phyloP scores from a whole-genome alignment of 2,113 vertebrate species.

The Cochlearius cochlearius region DNA sequence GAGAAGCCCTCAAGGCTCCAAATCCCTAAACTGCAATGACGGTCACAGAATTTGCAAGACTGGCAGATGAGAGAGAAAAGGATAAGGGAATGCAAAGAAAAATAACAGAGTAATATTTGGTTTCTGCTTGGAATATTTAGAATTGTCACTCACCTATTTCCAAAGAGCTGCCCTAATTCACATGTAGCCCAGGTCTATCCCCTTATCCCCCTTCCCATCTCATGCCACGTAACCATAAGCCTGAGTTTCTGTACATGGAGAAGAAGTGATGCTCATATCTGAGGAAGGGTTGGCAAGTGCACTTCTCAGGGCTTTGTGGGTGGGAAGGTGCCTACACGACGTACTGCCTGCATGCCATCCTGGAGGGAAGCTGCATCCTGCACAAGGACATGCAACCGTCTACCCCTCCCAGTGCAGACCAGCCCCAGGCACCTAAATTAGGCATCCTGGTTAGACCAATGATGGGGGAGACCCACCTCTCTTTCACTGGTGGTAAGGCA shows the following conservation, averaged over 20 bases:
- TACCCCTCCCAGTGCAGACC: not conserved
- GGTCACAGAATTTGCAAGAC: not conserved
- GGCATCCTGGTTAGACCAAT: not conserved
- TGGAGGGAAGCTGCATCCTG: not conserved
- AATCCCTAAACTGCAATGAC: not conserved
- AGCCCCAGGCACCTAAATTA: accelerated
- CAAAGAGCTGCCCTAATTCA: not conserved
- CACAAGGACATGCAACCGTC: not conserved
- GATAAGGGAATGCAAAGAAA: not conserved
- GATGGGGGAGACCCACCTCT: not conserved
- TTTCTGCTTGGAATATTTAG: not conserved
- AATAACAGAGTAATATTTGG: not conserved
- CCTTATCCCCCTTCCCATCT: not conserved
- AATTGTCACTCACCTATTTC: not conserved
- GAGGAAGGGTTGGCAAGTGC: not conserved
- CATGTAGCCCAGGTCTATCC: not conserved
- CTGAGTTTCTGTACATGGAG: not conserved
- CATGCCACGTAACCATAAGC: not conserved
- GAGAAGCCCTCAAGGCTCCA: not conserved
- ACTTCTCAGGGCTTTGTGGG: not conserved
- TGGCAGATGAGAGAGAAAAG: not conserved
- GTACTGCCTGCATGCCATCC: not conserved
- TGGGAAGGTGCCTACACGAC: not conserved
- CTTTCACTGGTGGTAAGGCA: not conserved
- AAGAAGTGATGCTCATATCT: not conserved